Evolutionary conservation across 2,113 vertebrate species (phyloP), one percentile per base, ranked within the genome.

Genomic region (Mesocricetus auratus): DNA sequence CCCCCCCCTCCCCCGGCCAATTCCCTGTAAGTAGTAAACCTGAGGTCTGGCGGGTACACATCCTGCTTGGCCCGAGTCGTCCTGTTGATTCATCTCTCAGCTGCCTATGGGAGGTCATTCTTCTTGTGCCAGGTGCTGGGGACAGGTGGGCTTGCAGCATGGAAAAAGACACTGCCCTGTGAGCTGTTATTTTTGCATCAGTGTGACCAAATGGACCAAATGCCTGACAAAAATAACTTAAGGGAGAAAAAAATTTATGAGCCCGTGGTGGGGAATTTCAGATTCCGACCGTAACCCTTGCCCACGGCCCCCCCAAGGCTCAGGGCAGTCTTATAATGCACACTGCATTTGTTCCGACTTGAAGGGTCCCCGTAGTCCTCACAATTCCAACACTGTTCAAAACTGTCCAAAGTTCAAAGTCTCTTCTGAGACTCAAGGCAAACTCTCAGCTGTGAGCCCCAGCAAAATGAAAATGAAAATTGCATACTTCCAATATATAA

Each of bases 341-440:
- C 73, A 88, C 50, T 73, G 36, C 50, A 39, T 88, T 42, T 39
- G 50, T 53, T 39, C 86, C 68, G 19, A 31, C 86, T 73, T 42
- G 31, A 39, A 39, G 36, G 29, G 68, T 58, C 86, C 45, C 86
- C 36, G 31, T 9, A 16, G 68, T 58, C 68, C n/a, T 53, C 12
- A 56, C 66, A 56, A 6, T 39, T 88, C 36, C 50, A 73, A 73
- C 50, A 88, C 31, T 56, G 7, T 88, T 88, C 36, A 42, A 71
- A 82, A 88, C 58, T 85, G 68, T 58, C 68, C 50, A 73, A 88
- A 88, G 86, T 88, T 88, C 68, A 73, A 73, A 88, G 68, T 42
- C 86, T 73, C 86, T 88, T 73, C 50, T 73, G 86, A 73, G 86
- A 73, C 68, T 53, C 50, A 58, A 88, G 68, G 50, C 86, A 73